A percentile compares a stretch with the other conserved stretches of the same genome.
Conservation (phyloP, 2,113 vertebrate species). For the Gavialis gangeticus region DNA sequence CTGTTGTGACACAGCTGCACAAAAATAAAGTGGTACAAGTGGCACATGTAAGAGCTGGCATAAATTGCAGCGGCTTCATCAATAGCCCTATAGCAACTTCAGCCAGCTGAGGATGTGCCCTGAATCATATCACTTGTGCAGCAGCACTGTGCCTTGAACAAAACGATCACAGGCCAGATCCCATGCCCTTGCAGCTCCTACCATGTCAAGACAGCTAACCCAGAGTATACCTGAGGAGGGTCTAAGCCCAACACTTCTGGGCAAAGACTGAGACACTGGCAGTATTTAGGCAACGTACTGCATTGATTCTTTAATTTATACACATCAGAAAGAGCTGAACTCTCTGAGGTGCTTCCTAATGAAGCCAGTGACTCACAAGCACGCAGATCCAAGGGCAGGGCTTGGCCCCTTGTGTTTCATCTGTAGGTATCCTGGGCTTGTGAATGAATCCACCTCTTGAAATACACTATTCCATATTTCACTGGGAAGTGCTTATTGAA, state of each 20-base stretch:
- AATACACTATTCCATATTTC: background rate
- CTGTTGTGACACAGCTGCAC: constrained; percentile 20
- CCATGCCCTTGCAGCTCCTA: background rate
- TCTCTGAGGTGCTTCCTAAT: background rate
- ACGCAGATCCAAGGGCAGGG: background rate
- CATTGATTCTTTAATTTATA: background rate
- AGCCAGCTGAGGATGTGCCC: background rate
- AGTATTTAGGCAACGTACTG: background rate
- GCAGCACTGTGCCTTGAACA: background rate
- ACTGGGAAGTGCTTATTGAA: constrained; percentile 7
- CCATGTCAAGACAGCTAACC: background rate
- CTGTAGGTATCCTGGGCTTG: background rate
- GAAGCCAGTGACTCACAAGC: background rate
- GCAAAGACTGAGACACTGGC: background rate
- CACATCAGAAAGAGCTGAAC: background rate
- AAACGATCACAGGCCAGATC: background rate
- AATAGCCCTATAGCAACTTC: background rate
- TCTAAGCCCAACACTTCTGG: background rate
- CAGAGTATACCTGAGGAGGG: background rate
- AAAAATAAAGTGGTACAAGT: constrained; percentile 9
- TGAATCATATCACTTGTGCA: background rate
- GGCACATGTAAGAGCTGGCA: background rate
- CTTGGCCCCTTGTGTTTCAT: background rate
- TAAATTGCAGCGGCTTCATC: background rate
- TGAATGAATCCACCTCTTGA: background rate